phyloP scores from a whole-genome alignment of 2,888 invertebrate species.

The Meghimatium bilineatum region DNA sequence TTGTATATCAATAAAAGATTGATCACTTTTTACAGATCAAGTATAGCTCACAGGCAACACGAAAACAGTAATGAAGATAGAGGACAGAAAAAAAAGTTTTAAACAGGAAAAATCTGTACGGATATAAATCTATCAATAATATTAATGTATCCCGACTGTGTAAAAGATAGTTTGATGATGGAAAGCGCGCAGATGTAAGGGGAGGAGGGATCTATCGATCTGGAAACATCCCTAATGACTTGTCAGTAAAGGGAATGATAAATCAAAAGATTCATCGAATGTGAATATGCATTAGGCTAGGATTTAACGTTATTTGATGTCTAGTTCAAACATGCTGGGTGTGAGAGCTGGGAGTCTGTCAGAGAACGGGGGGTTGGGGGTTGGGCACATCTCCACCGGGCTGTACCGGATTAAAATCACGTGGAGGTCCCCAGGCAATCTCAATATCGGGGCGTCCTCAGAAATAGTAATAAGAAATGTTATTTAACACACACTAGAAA shows the following conservation, averaged over 20 bases:
- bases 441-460: too few relatives aligned
- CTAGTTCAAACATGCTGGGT: not conserved
- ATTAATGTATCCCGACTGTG: not conserved
- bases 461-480: too few relatives aligned
- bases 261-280: slow-evolving; percentile 12
- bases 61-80: not conserved
- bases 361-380: not conserved
- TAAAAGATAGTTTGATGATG: not conserved
- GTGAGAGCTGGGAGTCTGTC: not conserved
- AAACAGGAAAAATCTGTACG: not conserved
- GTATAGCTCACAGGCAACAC: not conserved
- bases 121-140: not conserved
- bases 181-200: not conserved
- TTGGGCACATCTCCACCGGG: too few relatives aligned
- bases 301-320: not conserved
- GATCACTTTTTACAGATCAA: too few relatives aligned
- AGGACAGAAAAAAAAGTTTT: not conserved
- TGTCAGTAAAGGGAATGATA: not conserved
- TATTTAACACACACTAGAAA: too few relatives aligned
- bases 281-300: slow-evolving; percentile 12
- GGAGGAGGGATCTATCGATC: slow-evolving; percentile 8
- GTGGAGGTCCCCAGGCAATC: too few relatives aligned
- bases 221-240: not conserved
- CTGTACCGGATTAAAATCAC: too few relatives aligned
- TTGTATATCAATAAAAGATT: too few relatives aligned